Percentiles rank a stretch among this genome's conserved stretches.
These are phyloP conservation scores for Sebastes iracundus DNA, from an alignment of 2,797 vertebrate genomes.

Conservation along the genomic window DNA sequence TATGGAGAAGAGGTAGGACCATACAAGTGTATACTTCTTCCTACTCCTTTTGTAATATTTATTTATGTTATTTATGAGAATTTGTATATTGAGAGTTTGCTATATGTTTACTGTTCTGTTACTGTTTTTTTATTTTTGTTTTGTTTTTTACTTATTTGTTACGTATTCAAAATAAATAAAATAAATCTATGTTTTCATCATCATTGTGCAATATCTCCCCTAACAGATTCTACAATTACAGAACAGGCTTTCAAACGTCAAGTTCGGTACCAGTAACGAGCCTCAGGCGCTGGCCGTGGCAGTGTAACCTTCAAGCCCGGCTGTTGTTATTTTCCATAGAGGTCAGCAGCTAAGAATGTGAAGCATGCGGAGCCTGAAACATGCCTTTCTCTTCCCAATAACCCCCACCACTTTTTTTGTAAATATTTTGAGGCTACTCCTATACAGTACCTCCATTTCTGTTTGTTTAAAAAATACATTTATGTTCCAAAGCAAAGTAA, in stretches of 20 bases:
- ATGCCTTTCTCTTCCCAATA: constrained; percentile 64
- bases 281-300: constrained; percentile 30
- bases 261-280: constrained; percentile 36
- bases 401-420: constrained; percentile 37
- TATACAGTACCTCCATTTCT: neutral
- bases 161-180: neutral
- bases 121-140: neutral
- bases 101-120: neutral
- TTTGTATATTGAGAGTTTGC: neutral
- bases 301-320: constrained; percentile 76
- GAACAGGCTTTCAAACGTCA: constrained; percentile 1
- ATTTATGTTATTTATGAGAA: too few relatives aligned
- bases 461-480: neutral
- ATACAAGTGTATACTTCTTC: neutral
- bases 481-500: neutral
- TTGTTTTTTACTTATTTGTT: neutral
- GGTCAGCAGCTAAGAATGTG: constrained; percentile 83
- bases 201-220: neutral
- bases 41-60: too few relatives aligned
- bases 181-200: neutral
- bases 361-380: constrained; percentile 75
- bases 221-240: neutral
- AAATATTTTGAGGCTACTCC: constrained; percentile 12
- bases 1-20: neutral
- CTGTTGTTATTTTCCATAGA: constrained; percentile 83